These are phyloP conservation scores for Ranitomeya imitator DNA, from an alignment of 2,113 vertebrate species.

Conservation along the genomic window DNA sequence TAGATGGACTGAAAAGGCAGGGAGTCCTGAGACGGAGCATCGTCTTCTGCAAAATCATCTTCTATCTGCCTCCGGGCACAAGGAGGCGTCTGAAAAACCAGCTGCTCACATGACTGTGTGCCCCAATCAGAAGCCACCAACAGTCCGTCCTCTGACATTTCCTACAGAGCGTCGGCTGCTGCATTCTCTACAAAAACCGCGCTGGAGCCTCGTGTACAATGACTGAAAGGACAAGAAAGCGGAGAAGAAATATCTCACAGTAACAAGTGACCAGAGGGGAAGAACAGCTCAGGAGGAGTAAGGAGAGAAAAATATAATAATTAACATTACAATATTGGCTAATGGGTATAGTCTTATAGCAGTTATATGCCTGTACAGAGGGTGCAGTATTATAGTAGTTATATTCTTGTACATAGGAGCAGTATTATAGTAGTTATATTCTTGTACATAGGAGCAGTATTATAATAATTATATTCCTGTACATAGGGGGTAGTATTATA, in stretches of 20 bases:
- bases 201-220: not conserved
- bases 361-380: too few relatives aligned
- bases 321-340: too few relatives aligned
- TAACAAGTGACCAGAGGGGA: not conserved
- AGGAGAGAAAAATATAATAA: too few relatives aligned
- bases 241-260: not conserved
- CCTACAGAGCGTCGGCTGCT: not conserved
- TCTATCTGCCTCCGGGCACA: slow-evolving; percentile 38
- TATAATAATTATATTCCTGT: too few relatives aligned
- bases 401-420: too few relatives aligned
- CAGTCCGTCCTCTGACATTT: slow-evolving; percentile 20
- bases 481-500: too few relatives aligned
- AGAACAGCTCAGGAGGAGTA: too few relatives aligned
- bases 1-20: slow-evolving; percentile 54
- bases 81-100: slow-evolving; percentile 63
- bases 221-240: not conserved
- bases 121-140: slow-evolving; percentile 15
- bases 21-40: slow-evolving; percentile 37
- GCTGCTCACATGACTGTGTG: slow-evolving; percentile 58
- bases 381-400: too few relatives aligned
- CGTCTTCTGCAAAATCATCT: not conserved
- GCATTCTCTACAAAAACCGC: not conserved
- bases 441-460: too few relatives aligned
- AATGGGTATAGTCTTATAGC: too few relatives aligned
- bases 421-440: too few relatives aligned